A percentile compares a stretch with the other conserved stretches of the same genome.
Conservation (phyloP, 2,797 vertebrate species). For the Columba guinea region DNA sequence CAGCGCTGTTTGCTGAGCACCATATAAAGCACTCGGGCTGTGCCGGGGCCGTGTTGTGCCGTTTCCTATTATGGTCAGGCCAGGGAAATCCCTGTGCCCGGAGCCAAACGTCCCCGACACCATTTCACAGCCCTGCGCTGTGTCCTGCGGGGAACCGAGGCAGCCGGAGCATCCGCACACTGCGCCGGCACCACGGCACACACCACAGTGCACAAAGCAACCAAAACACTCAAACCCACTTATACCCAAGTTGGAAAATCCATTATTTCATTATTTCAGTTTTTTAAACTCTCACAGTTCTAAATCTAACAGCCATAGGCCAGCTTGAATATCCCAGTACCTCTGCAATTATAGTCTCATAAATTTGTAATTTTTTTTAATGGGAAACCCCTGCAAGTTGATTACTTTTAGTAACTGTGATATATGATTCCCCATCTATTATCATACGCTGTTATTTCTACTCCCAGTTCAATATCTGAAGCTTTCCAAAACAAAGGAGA, state of each 20-base stretch:
- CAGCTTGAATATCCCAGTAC: not conserved
- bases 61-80: constrained; percentile 78
- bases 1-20: not conserved
- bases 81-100: constrained; percentile 64
- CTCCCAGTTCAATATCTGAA: not conserved
- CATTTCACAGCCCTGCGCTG: not conserved
- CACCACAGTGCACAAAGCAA: not conserved
- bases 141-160: not conserved
- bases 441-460: not conserved
- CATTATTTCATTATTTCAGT: not conserved
- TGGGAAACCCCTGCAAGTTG: not conserved
- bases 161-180: not conserved
- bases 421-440: not conserved
- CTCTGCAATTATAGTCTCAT: not conserved
- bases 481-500: not conserved
- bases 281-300: not conserved
- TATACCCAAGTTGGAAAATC: not conserved
- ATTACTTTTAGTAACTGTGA: not conserved
- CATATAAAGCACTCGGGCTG: constrained; percentile 64
- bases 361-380: not conserved
- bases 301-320: not conserved
- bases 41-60: not conserved
- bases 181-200: not conserved
- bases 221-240: not conserved
- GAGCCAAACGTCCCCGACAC: not conserved